Evolutionary conservation across 2,797 vertebrate genomes (phyloP), one percentile per base, ranked within the genome.

Genomic region (Vespertilio murinus): DNA sequence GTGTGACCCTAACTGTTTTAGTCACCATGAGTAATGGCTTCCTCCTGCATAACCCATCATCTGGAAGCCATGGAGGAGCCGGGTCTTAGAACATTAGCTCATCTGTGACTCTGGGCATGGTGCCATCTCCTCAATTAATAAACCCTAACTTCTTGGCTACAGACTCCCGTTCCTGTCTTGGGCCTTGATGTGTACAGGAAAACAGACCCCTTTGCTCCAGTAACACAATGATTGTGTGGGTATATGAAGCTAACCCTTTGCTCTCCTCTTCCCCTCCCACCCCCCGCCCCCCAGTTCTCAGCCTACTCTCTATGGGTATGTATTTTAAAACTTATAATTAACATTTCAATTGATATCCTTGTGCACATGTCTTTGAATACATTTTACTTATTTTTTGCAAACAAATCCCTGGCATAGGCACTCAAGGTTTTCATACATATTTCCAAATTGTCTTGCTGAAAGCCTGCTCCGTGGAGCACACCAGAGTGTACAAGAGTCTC

Each of bases 321-420:
- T 79, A 87, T 56, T 28, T 40, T 52, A 42, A 20, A 78, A 45
- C 61, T 59, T 65, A 47, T 86, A 73, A 71, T 78, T 73, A 93
- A 42, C 17, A 45, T 83, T 83, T 78, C 38, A 89, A 22, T 89
- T 83, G 49, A 17, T 67, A 87, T 69, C 30, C 3, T 30, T 91
- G 23, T 54, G 1, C 25, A 28, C 49, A 28, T 14, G 94, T 30
- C 38, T 82, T 40, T 74, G 35, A 87, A 45, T 18, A 67, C 14
- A 78, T 56, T 77, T 85, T n/a, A 45, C 18, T 64, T 77, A 64
- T 81, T 71, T 87, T 78, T 56, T 73, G 74, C 52, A 59, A 20
- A 78, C 17, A 79, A 87, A 90, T 45, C 71, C 23, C 11, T 73
- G 30, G 40, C 67, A 73, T 12, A 11, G 49, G 6, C n/a, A 56